phyloP scores from a whole-genome alignment of 2,113 vertebrate genomes.

The Reinhardtius hippoglossoides region DNA sequence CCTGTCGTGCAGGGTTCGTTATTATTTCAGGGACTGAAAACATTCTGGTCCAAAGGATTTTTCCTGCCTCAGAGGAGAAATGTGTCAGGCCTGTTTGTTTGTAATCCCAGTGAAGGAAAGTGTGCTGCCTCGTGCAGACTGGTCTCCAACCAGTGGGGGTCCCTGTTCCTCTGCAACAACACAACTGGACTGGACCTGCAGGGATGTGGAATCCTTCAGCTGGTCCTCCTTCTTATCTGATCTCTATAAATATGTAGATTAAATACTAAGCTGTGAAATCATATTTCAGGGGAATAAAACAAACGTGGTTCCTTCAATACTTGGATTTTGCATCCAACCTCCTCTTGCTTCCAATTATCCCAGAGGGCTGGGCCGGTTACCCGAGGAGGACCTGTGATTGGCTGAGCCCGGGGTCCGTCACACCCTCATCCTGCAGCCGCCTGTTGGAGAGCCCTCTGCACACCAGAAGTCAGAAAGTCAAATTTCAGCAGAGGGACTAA shows the following conservation, averaged over 20 bases:
- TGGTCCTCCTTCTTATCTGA: too few relatives aligned
- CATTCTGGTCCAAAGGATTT: conserved; percentile 11
- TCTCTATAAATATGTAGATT: neutral
- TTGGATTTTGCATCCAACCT: conserved; percentile 38
- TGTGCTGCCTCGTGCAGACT: neutral
- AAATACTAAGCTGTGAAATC: neutral
- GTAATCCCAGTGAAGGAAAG: neutral
- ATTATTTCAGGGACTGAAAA: conserved; percentile 27
- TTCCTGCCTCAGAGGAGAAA: conserved; percentile 36
- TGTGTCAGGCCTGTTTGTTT: conserved; percentile 12
- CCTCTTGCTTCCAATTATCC: conserved; percentile 67
- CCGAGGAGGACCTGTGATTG: conserved; percentile 58
- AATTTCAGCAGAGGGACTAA: conserved; percentile 39
- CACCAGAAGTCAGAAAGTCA: conserved; percentile 77
- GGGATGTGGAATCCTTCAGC: neutral
- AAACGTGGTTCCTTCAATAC: neutral
- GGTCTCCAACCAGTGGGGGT: conserved; percentile 26
- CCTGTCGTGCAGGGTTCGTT: neutral
- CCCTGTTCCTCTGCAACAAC: conserved; percentile 56
- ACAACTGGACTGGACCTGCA: conserved; percentile 19
- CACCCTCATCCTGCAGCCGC: conserved; percentile 36
- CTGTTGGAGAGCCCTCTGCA: conserved; percentile 58
- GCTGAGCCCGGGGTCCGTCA: conserved; percentile 52
- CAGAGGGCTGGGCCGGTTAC: conserved; percentile 33
- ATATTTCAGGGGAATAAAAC: neutral